phyloP scores from a whole-genome alignment of 2,888 invertebrate species.

The Drosophila infuscata region DNA sequence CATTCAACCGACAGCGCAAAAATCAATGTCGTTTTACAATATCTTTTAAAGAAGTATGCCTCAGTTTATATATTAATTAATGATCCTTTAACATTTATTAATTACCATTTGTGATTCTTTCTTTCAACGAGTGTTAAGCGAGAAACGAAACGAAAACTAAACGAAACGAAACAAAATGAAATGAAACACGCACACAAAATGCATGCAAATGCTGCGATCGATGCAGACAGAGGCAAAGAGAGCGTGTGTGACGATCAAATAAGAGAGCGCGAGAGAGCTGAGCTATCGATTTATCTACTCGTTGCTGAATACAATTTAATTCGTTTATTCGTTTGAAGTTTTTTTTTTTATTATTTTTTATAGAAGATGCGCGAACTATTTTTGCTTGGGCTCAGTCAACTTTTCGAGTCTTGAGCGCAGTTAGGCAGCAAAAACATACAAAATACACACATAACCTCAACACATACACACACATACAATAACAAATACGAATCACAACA shows the following conservation, averaged over 20 bases:
- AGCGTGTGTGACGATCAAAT: constrained; percentile 31
- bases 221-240: constrained; percentile 21
- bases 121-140: constrained; percentile 72
- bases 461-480: constrained; percentile 10
- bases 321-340: constrained; percentile 55
- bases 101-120: constrained; percentile 70
- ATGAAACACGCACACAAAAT: constrained; percentile 16
- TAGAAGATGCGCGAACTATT: constrained; percentile 15
- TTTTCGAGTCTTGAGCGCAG: constrained; percentile 32
- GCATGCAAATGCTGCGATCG: constrained; percentile 34
- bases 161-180: constrained; percentile 4
- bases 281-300: constrained; percentile 16
- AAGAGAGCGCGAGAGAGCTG: constrained; percentile 22
- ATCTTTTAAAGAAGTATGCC: constrained; percentile 93
- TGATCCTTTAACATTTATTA: constrained; percentile 73
- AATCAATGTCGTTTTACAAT: constrained; percentile 95
- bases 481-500: constrained; percentile 12
- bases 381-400: constrained; percentile 15
- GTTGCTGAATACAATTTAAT: constrained; percentile 10
- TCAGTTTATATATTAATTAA: constrained; percentile 81
- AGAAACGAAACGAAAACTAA: constrained; percentile 22
- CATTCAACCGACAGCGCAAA: constrained; percentile 93
- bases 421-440: constrained; percentile 44
- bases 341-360: constrained; percentile 16
- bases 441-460: background rate